These are phyloP conservation scores for Astreopora myriophthalma DNA, from an alignment of 64 coral and sea anemone genomes.

Conservation along the genomic window DNA sequence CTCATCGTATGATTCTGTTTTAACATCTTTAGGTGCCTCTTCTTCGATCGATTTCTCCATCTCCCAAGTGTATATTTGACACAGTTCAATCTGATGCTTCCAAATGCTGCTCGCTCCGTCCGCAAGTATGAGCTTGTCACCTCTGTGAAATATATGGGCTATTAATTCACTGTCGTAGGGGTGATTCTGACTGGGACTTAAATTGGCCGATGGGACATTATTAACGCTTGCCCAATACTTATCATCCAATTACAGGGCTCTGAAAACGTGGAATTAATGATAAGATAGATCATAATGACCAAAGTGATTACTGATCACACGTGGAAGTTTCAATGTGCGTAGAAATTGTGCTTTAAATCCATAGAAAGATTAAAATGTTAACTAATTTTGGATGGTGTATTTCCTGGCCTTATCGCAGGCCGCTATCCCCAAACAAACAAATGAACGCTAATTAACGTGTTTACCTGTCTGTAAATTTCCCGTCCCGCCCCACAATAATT, in stretches of 20 bases:
- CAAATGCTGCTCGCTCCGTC: neutral
- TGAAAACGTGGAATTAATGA: conserved; percentile 52
- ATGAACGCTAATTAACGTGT: conserved; percentile 65
- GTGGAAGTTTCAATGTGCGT: neutral
- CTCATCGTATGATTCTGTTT: neutral
- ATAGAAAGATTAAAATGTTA: neutral
- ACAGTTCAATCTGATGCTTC: neutral
- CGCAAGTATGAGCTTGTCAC: neutral
- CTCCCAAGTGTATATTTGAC: neutral
- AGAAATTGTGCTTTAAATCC: neutral
- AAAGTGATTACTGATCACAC: neutral
- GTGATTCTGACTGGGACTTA: conserved; percentile 8
- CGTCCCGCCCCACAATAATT: neutral
- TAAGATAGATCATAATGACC: conserved; percentile 18
- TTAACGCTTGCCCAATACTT: conserved; percentile 48
- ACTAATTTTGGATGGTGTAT: neutral
- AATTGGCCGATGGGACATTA: neutral
- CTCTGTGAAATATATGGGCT: neutral
- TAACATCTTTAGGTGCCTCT: neutral
- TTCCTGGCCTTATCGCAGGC: conserved; percentile 3
- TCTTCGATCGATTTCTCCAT: neutral
- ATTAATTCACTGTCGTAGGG: neutral
- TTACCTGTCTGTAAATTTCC: conserved; percentile 23
- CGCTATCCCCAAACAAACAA: conserved; percentile 58
- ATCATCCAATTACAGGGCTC: conserved; percentile 52